Evolutionary conservation across 1,140 invertebrate species (phyloP), one percentile per base, ranked within the genome.

Genomic region (Danaus plexippus): DNA sequence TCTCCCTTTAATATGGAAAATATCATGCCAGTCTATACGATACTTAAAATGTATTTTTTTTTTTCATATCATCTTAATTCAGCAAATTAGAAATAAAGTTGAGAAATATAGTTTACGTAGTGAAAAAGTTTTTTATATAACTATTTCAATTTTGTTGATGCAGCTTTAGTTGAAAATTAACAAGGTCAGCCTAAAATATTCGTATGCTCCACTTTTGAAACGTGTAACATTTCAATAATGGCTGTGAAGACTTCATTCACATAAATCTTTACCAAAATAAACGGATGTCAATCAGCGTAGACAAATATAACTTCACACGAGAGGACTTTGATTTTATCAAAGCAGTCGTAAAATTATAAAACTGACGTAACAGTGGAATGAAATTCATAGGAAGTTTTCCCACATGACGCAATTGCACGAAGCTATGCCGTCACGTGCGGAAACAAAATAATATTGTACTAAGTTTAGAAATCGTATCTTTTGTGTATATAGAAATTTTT

Each of bases 371-470:
- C 22, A 32, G 22, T 32, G 22, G 43, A 45, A 18, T 57, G 57
- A 59, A 50, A 59, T 63, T 49, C 59, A 57, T 66, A 57, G 54
- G 43, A 32, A 61, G 44, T 55, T 60, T 59, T 12, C 47, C 40
- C 53, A 46, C 22, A 43, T 66, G 61, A 63, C 63, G 61, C 51
- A 64, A 59, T 54, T 44, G 11, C 22, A 32, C 22, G 22, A 32
- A 32, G 5, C 22, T 32, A 32, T 32, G 13, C 43, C 47, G 52
- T 67, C 61, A 63, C 61, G 61, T 58, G 64, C 55, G 12, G 52
- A 15, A 48, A 56, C 18, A 13, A 53, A 64, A 67, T 66, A 59
- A 57, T 43, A 59, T 7, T 32, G 7, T 32, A 43, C 11, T 43
- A 45, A 11, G 13, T 22, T 13, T 41, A 51, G 7, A 43, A 18